Conservation (phyloP, 2,888 invertebrate species). For the Dasypolia templi region DNA sequence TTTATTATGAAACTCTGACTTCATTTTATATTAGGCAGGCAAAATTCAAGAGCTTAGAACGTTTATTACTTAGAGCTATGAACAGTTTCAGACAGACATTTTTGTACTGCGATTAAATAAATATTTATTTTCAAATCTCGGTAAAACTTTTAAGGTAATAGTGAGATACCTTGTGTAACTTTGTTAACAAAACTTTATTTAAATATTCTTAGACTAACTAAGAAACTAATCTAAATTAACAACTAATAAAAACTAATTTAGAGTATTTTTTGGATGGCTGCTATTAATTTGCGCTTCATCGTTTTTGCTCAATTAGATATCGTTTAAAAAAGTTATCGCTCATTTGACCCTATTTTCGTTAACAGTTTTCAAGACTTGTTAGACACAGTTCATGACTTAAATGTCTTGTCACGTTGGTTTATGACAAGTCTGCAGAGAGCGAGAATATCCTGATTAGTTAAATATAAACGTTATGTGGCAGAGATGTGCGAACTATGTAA, state of each 20-base stretch:
- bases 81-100: conserved; percentile 6
- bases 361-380: conserved; percentile 3
- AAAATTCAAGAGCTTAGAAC: conserved; percentile 5
- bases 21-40: background rate
- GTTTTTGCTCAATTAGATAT: conserved; percentile 1
- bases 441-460: conserved; percentile 9
- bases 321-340: conserved; percentile 14
- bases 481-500: background rate
- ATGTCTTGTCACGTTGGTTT: conserved; percentile 11
- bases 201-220: conserved; percentile 4
- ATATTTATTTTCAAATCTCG: background rate
- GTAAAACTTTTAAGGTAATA: background rate
- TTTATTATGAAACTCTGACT: background rate
- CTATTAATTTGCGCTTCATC: conserved; percentile 14
- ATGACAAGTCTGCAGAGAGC: background rate
- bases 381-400: background rate
- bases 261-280: conserved; percentile 12
- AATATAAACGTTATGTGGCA: background rate
- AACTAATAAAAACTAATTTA: conserved; percentile 35
- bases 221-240: conserved; percentile 26
- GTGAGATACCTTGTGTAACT: conserved; percentile 15
- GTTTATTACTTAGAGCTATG: too few relatives aligned
- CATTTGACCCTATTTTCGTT: background rate
- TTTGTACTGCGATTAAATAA: background rate
- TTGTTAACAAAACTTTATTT: background rate